Percentiles rank a stretch among this genome's conserved stretches.
Conservation (phyloP, 2,888 invertebrate genomes). For the Thereva nobilitata region DNA sequence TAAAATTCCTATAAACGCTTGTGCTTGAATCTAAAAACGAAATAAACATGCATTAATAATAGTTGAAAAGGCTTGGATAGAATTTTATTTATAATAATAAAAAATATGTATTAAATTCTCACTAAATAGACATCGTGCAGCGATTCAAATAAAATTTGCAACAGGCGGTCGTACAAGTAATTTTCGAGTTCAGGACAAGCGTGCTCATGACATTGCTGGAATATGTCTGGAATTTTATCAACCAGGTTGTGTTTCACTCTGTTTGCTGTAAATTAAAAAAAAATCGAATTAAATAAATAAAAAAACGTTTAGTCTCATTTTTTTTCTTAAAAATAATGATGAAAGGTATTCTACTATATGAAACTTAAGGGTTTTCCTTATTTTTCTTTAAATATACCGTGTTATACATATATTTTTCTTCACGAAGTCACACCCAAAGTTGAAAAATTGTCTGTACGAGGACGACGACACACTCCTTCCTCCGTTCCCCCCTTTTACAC, state of each 20-base stretch:
- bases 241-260: constrained; percentile 34
- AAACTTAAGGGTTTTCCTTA: too few relatives aligned
- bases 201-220: constrained; percentile 36
- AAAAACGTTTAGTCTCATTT: background rate
- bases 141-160: constrained; percentile 39
- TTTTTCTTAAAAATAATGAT: too few relatives aligned
- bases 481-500: too few relatives aligned
- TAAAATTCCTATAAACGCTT: constrained; percentile 32
- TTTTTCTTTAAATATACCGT: too few relatives aligned
- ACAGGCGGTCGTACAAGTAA: constrained; percentile 40
- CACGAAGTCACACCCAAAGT: too few relatives aligned
- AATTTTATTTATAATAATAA: constrained; percentile 1
- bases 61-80: constrained; percentile 1
- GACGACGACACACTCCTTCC: too few relatives aligned
- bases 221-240: constrained; percentile 35
- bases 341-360: too few relatives aligned
- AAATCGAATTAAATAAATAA: constrained; percentile 2
- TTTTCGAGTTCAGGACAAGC: constrained; percentile 36
- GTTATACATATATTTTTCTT: too few relatives aligned
- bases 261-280: constrained; percentile 27
- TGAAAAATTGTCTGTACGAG: too few relatives aligned
- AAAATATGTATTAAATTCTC: constrained; percentile 13
- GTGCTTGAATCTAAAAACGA: constrained; percentile 35
- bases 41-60: background rate
- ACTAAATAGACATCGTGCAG: constrained; percentile 33